Percentiles rank a stretch among this genome's conserved stretches.
Conservation (phyloP, 2,113 vertebrate genomes). For the Apodemus sylvaticus region DNA sequence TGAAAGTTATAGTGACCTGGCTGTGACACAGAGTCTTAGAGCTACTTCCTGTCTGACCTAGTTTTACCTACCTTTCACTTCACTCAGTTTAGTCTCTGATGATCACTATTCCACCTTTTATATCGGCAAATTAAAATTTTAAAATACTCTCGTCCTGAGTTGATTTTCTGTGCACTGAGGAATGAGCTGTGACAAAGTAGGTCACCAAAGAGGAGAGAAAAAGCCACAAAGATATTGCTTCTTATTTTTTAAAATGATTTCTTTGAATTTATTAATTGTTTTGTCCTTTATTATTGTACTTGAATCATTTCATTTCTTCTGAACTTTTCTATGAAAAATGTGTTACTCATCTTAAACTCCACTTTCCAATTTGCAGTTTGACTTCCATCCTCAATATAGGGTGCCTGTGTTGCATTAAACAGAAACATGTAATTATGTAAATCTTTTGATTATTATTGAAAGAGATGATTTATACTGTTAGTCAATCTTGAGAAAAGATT, state of each 20-base stretch:
- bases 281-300: neutral
- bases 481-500: neutral
- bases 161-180: neutral
- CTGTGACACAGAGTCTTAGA: neutral
- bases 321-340: neutral
- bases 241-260: neutral
- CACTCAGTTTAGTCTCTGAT: neutral
- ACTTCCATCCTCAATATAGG: neutral
- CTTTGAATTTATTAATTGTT: neutral
- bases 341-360: neutral
- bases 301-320: neutral
- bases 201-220: neutral
- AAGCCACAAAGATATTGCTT: neutral
- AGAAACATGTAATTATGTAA: neutral
- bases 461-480: neutral
- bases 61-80: neutral
- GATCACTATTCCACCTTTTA: no score
- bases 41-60: neutral
- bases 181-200: conserved; percentile 10
- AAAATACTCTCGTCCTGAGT: neutral
- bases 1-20: neutral
- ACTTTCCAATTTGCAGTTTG: neutral
- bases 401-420: neutral
- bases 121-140: neutral
- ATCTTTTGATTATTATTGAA: conserved; percentile 4